These are phyloP conservation scores for Balaenoptera acutorostrata DNA, from an alignment of 2,113 vertebrate genomes.

Conservation along the genomic window DNA sequence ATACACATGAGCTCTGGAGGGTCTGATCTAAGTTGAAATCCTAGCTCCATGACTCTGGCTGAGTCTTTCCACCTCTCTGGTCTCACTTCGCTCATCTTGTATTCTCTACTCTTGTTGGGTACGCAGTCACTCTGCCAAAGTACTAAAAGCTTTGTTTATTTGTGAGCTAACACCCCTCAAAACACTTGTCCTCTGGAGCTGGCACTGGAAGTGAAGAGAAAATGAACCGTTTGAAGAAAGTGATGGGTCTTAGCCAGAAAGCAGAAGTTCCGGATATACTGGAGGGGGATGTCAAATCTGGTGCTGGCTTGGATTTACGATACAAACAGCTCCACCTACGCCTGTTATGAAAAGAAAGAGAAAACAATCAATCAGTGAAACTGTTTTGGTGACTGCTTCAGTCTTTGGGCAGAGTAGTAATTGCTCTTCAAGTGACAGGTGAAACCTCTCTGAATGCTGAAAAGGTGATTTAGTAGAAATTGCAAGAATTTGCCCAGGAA, in stretches of 20 bases:
- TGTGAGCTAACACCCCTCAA: background rate
- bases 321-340: background rate
- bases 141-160: background rate
- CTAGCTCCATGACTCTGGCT: background rate
- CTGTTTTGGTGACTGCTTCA: background rate
- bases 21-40: background rate
- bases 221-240: background rate
- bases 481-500: conserved; percentile 6
- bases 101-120: background rate
- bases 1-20: background rate
- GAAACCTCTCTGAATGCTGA: background rate
- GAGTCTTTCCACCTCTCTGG: background rate
- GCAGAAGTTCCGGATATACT: background rate
- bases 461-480: background rate
- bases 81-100: background rate
- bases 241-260: background rate
- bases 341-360: background rate
- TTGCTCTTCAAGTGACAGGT: conserved; percentile 9
- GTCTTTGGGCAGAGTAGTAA: background rate
- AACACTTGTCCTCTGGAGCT: background rate
- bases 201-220: background rate
- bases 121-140: background rate
- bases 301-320: background rate
- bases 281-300: background rate
- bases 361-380: background rate